These are phyloP conservation scores for Chelonia mydas DNA, from an alignment of 2,797 vertebrate species.

Conservation along the genomic window DNA sequence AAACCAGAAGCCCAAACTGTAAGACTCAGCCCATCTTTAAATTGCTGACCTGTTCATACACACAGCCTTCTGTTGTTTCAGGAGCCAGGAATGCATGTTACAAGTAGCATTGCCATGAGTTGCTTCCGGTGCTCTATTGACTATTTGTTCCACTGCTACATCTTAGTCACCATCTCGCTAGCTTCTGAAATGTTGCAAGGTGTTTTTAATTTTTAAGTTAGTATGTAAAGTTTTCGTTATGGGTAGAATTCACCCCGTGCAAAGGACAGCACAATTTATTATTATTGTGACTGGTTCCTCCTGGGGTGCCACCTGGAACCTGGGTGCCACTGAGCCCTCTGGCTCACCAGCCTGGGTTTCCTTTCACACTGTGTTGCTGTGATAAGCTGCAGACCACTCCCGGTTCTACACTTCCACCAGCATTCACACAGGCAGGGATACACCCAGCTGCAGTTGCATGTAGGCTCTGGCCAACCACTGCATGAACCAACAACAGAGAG, in stretches of 20 bases:
- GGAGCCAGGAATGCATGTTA: not conserved
- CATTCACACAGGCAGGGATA: too few species aligned
- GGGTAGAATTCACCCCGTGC: not conserved
- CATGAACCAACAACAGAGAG: too few species aligned
- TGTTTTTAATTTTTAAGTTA: slow-evolving; percentile 31
- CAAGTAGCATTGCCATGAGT: not conserved
- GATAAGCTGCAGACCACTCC: too few species aligned
- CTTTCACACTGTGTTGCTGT: too few species aligned
- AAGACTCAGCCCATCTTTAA: not conserved
- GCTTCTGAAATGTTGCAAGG: slow-evolving; percentile 9
- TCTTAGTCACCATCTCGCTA: not conserved
- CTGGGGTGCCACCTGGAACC: too few species aligned
- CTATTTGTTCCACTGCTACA: not conserved
- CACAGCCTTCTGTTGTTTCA: not conserved
- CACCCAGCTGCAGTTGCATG: too few species aligned
- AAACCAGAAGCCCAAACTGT: not conserved
- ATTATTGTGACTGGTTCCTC: not conserved
- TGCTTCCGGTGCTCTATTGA: not conserved
- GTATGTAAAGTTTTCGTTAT: not conserved
- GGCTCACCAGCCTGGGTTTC: too few species aligned
- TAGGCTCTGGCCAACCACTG: too few species aligned
- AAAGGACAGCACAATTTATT: not conserved
- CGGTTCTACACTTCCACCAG: too few species aligned
- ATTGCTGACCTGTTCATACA: not conserved
- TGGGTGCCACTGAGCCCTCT: too few species aligned